These are phyloP conservation scores for Steromphala cineraria DNA, from an alignment of 2,888 invertebrate species.

Conservation along the genomic window DNA sequence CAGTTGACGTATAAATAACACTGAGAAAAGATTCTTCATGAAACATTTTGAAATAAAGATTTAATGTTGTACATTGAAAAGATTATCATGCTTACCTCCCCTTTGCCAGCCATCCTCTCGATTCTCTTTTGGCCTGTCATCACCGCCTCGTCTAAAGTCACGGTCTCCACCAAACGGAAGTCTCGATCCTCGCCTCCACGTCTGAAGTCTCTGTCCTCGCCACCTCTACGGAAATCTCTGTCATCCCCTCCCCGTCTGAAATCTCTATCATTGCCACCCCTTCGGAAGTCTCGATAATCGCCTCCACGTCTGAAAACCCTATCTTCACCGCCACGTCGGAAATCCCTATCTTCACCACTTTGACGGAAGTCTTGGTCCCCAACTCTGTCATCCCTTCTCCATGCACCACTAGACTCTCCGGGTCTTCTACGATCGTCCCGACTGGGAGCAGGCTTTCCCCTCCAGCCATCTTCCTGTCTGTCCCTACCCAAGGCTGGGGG, in stretches of 20 bases:
- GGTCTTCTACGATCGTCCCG: conserved; percentile 33
- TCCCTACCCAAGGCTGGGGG: not conserved
- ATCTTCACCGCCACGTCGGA: conserved; percentile 21
- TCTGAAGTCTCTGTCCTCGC: conserved; percentile 31
- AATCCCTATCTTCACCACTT: conserved; percentile 27
- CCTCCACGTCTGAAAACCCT: conserved; percentile 26
- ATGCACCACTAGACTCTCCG: conserved; percentile 9
- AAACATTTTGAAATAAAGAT: no score
- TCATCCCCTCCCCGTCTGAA: conserved; percentile 15
- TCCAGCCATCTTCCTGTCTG: not conserved
- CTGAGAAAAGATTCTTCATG: no score
- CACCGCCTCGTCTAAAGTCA: conserved; percentile 28
- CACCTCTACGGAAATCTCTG: conserved; percentile 23
- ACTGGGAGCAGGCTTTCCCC: conserved; percentile 6
- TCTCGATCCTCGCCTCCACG: conserved; percentile 2
- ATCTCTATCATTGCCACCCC: conserved; percentile 23
- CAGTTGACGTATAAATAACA: no score
- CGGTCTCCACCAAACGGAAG: not conserved
- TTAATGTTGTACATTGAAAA: no score
- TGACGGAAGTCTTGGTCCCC: conserved; percentile 18
- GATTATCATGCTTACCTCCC: conserved; percentile 22
- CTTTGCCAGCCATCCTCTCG: conserved; percentile 34
- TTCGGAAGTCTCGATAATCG: conserved; percentile 29
- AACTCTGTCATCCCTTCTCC: conserved; percentile 21
- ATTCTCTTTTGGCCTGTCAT: conserved; percentile 38